Percentiles rank a stretch among this genome's conserved stretches.
Evolutionary conservation across 2,113 vertebrate species (phyloP).

Genomic region (Natator depressus): DNA sequence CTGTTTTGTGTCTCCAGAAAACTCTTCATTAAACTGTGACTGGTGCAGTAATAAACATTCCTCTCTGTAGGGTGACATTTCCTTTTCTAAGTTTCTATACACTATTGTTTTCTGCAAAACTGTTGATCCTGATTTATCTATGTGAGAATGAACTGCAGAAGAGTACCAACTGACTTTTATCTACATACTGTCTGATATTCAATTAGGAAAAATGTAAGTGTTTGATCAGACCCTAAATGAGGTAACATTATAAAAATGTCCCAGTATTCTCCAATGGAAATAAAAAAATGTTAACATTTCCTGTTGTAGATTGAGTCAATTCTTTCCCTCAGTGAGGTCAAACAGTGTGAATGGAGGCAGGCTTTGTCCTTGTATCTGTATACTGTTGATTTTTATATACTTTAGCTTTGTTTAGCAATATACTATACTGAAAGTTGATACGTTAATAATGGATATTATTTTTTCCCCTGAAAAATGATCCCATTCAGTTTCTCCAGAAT

Average conservation of each 20-base stretch:
- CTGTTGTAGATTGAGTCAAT: not conserved
- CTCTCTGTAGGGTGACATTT: not conserved
- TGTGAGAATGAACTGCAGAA: not conserved
- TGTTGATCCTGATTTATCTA: constrained; percentile 19
- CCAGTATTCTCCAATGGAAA: constrained; percentile 1
- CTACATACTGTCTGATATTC: not conserved
- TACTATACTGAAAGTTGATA: not conserved
- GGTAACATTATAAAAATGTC: not conserved
- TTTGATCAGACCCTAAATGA: not conserved
- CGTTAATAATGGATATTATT: not conserved
- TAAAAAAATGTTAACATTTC: not conserved
- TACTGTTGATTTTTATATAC: not conserved
- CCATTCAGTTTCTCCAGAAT: not conserved
- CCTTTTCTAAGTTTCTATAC: not conserved
- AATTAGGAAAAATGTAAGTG: not conserved
- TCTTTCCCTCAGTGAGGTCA: not conserved
- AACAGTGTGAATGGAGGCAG: not conserved
- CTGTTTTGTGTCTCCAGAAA: not conserved
- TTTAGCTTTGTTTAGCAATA: not conserved
- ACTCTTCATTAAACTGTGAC: not conserved
- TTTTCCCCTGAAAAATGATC: not conserved
- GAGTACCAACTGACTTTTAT: constrained; percentile 2
- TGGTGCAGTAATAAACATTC: not conserved
- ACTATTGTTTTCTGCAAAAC: not conserved
- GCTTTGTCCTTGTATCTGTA: not conserved